Base-by-base conservation (phyloP, 2,888 invertebrate genomes). In the Plagodis dolabraria region DNA sequence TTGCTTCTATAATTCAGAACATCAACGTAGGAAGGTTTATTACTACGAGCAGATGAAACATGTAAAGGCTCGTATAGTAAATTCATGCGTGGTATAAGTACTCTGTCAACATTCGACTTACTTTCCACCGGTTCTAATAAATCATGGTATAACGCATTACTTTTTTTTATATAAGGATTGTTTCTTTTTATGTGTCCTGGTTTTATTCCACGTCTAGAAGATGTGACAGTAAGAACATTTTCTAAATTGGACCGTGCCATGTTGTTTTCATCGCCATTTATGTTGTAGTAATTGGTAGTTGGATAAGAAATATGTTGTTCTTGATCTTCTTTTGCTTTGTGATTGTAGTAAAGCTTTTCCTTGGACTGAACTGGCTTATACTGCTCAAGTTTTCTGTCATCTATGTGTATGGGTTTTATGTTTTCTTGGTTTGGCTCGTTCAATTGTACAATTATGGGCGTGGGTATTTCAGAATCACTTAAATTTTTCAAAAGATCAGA, bases 231-330 rank as follows among this genome's bases (percentile, higher is more conserved):
- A 5, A 8, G 0, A 10, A 5, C 2, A 0, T 40, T 7, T 40
- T 10, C 10, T 10, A 10, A 40, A 40, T 5, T 5, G 5, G 8
- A 10, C 40, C 10, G 8, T 5, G 5, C 40, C n/a, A 38, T 38
- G 0, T 22, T 36, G 36, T 38, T 48, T 22, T 48, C 48, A 48
- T 48, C 36, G 22, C 22, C 48, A 10, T 38, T 38, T 38, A 48
- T 8, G 9, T 38, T 38, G 9, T 36, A n/a, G 22, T 38, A 48
- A 10, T 36, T 48, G 7, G 38, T 9, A 48, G 48, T 5, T 38
- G 9, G 33, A 34, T 6, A 38, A 22, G 8, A 4, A 6, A 5
- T 40, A 9, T 9, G 5, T 40, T 5, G 22, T 40, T 40, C 11
- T 22, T 22, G 10, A 10, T 10, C 7, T 0, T 40, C 22, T n/a